phyloP scores from a whole-genome alignment of 2,797 vertebrate genomes.

The Mus minutoides region DNA sequence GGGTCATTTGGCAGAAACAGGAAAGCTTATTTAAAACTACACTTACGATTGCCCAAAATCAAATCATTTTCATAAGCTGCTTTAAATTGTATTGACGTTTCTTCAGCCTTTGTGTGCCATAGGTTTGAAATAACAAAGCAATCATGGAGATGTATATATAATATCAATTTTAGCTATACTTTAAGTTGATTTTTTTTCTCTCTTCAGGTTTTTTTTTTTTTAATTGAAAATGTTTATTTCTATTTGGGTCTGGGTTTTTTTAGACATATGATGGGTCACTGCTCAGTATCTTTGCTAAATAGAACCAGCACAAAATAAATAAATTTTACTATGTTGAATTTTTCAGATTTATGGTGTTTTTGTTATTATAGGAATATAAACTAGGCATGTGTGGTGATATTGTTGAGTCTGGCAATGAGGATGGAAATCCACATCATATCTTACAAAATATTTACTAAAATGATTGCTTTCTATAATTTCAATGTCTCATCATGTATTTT shows the following conservation, averaged over 20 bases:
- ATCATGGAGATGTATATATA: background rate
- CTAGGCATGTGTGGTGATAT: background rate
- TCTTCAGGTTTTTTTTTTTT: background rate
- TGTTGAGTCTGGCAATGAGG: background rate
- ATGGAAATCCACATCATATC: background rate
- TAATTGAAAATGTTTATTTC: background rate
- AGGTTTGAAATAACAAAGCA: conserved; percentile 33
- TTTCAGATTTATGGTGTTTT: background rate
- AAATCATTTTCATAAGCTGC: conserved; percentile 43
- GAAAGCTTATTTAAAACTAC: conserved; percentile 23
- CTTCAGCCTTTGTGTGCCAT: conserved; percentile 15
- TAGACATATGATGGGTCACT: background rate
- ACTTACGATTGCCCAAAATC: background rate
- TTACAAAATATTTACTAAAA: background rate
- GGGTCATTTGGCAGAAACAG: conserved; percentile 16
- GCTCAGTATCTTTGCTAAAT: background rate
- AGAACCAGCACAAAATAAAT: background rate
- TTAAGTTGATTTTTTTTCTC: background rate
- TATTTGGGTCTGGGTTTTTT: background rate
- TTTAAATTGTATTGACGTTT: conserved; percentile 50
- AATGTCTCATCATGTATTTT: background rate
- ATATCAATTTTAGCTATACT: background rate
- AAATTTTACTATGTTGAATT: background rate
- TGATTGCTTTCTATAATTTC: background rate
- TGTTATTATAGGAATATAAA: background rate